Base-by-base conservation (phyloP, 2,797 vertebrate genomes). In the Philypnodon macrostomus region DNA sequence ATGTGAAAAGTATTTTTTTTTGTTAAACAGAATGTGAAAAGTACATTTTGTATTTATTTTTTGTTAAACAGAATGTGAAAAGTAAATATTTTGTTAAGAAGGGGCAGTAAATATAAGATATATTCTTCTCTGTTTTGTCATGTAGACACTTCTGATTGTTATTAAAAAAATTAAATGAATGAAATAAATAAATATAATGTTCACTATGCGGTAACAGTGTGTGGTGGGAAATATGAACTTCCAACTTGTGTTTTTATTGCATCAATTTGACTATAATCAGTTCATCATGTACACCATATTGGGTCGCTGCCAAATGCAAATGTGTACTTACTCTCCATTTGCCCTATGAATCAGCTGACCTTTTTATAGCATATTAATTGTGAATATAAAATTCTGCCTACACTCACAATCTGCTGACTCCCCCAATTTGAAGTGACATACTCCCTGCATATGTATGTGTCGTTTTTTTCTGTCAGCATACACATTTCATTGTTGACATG, bases 351-450 rank as follows among this genome's bases (percentile, higher is more conserved):
- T 47, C 30, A 10, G 16, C 13, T 13, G 18, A 9, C 24, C 3
- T 13, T 23, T n/a, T 53, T 59, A 19, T 37, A 35, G 56, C 14
- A 58, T 33, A 53, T 31, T 2, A 39, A 48, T 35, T 26, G n/a
- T 15, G 3, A 47, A 30, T 39, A 34, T n/a, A 17, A 29, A 26
- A 41, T 27, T 26, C 46, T 19, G 1, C 34, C 18, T 16, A 16
- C 13, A 16, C 3, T 32, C 24, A n/a, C n/a, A 23, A 11, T 41
- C 21, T 57, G 38, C 42, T 59, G 36, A 39, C 21, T 16, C 18
- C 13, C 44, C 34, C 65, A 18, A 47, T 40, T 18, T 39, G 32
- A 50, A 35, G 49, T 36, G n/a, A 13, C 34, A n/a, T 15, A 33
- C 31, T 42, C 21, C 40, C 14, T 35, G 49, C 49, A 48, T 47